These are phyloP conservation scores for Herpetotheres cachinnans DNA, from an alignment of 2,113 vertebrate genomes.

Conservation along the genomic window DNA sequence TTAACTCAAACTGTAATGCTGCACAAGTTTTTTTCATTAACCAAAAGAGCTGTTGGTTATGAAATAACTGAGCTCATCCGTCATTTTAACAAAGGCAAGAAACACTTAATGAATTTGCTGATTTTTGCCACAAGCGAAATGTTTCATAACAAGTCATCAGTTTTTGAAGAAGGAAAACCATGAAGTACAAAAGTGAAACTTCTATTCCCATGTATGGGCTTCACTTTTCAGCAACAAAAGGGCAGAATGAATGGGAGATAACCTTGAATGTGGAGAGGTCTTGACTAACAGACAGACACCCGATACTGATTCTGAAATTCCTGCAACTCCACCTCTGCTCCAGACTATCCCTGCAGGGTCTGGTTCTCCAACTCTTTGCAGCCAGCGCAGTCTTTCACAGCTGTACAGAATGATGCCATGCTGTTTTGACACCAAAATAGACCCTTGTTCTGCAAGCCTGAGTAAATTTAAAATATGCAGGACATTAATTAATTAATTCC, in stretches of 20 bases:
- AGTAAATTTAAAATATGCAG: neutral
- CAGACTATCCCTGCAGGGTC: neutral
- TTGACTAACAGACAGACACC: neutral
- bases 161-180: neutral
- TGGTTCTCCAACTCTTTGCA: neutral
- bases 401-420: neutral
- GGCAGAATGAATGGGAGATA: neutral
- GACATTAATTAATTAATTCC: neutral
- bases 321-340: neutral
- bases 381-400: neutral
- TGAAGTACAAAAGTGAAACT: neutral
- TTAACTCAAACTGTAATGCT: neutral
- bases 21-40: neutral
- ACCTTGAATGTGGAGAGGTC: neutral
- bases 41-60: neutral
- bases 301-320: neutral
- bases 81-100: neutral
- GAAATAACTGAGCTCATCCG: neutral
- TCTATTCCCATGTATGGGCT: neutral
- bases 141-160: neutral
- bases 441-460: neutral
- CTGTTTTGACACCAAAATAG: neutral
- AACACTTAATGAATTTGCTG: neutral
- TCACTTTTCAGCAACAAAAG: neutral
- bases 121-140: neutral